A percentile compares a stretch with the other conserved stretches of the same genome.
These are phyloP conservation scores for Polyommatus iphigenia DNA, from an alignment of 2,888 invertebrate genomes.

Conservation along the genomic window DNA sequence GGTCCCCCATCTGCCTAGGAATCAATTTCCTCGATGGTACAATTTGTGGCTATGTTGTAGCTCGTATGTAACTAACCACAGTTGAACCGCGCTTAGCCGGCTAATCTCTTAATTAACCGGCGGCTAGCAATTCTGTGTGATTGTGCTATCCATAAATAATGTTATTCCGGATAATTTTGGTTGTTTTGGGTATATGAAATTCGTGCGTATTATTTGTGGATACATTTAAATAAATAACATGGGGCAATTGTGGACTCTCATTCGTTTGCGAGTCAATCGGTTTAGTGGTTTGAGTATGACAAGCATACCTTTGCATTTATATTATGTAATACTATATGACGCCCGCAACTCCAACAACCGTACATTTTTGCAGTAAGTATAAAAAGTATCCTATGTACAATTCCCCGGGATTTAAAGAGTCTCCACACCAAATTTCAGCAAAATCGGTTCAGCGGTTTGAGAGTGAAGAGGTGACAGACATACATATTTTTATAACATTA, in stretches of 20 bases:
- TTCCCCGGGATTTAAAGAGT: no score
- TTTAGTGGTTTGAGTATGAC: background rate
- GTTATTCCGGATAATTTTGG: background rate
- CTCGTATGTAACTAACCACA: background rate
- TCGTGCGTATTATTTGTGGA: background rate
- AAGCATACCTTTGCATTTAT: no score
- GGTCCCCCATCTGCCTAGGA: no score
- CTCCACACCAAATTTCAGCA: no score
- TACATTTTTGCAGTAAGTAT: no score
- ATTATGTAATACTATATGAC: no score
- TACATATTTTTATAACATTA: no score
- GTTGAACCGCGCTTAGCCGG: background rate
- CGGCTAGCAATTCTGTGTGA: slow-evolving; percentile 2
- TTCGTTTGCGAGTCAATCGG: background rate
- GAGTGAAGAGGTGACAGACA: no score
- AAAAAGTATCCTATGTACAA: no score
- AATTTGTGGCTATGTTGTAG: background rate
- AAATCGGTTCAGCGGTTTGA: no score
- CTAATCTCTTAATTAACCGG: slow-evolving; percentile 16
- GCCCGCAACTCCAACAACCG: no score
- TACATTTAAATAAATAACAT: background rate
- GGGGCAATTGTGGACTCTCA: background rate
- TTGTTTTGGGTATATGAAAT: background rate
- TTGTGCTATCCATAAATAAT: slow-evolving; percentile 15
- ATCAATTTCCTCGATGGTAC: no score